These are phyloP conservation scores for Drosophila sp. DNA, from an alignment of 1,140 invertebrate species.

Conservation along the genomic window DNA sequence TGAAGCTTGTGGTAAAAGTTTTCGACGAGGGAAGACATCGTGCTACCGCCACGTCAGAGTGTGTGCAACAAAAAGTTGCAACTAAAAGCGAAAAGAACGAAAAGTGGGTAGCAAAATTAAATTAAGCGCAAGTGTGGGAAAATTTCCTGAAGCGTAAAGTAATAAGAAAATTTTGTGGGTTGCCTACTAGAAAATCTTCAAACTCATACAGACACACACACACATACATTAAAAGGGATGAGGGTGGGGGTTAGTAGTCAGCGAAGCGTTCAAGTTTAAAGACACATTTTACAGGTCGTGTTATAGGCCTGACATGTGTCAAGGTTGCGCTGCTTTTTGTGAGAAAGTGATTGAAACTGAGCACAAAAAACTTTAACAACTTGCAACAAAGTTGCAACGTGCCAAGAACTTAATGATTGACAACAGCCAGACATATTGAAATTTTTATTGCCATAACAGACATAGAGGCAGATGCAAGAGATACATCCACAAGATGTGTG, in stretches of 20 bases:
- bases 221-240: neutral
- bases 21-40: conserved; percentile 40
- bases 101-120: conserved; percentile 68
- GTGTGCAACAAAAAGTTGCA: conserved; percentile 45
- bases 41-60: conserved; percentile 19
- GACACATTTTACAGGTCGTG: conserved; percentile 33
- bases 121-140: conserved; percentile 80
- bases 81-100: conserved; percentile 59
- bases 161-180: conserved; percentile 71
- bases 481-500: neutral
- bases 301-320: conserved; percentile 59
- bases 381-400: neutral
- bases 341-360: conserved; percentile 57
- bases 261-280: conserved; percentile 61
- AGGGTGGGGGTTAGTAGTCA: conserved; percentile 39
- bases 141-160: conserved; percentile 78
- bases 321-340: conserved; percentile 61
- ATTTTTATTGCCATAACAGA: conserved; percentile 15
- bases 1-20: conserved; percentile 47
- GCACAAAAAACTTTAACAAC: conserved; percentile 25
- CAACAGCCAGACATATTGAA: no score
- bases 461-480: neutral
- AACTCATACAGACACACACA: conserved; percentile 2
- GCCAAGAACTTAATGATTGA: conserved; percentile 6
- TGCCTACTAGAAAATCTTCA: conserved; percentile 35